Percentiles rank a stretch among this genome's conserved stretches.
These are phyloP conservation scores for Microcebus murinus DNA, from an alignment of 2,113 vertebrate genomes.

Conservation along the genomic window DNA sequence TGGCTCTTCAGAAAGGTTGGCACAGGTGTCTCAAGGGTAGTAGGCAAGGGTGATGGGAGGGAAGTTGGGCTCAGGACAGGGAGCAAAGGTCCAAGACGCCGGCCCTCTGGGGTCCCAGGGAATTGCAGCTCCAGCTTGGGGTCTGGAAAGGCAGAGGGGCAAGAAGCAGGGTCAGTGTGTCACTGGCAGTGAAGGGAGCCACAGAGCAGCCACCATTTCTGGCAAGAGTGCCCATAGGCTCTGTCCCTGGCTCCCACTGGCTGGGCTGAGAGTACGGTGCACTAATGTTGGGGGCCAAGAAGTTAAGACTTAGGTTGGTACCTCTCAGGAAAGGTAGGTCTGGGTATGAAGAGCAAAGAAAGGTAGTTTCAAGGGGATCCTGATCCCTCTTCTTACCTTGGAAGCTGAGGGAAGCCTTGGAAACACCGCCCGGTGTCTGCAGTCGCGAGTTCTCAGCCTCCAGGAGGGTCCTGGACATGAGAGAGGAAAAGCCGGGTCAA, in stretches of 20 bases:
- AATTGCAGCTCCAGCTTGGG: conserved; percentile 71
- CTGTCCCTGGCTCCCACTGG: not conserved
- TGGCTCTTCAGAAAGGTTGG: conserved; percentile 72
- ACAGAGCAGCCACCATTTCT: not conserved
- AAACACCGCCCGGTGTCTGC: conserved; percentile 64
- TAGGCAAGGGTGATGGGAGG: conserved; percentile 54
- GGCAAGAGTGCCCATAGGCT: not conserved
- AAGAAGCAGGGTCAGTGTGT: conserved; percentile 3
- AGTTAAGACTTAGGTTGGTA: not conserved
- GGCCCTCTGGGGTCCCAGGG: conserved; percentile 67
- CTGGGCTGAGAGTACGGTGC: not conserved
- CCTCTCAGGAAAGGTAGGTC: not conserved
- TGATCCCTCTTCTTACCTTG: conserved; percentile 78
- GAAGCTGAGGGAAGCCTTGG: conserved; percentile 63
- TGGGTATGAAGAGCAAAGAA: not conserved
- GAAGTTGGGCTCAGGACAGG: conserved; percentile 67
- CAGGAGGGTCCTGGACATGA: conserved; percentile 82
- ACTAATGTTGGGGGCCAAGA: not conserved
- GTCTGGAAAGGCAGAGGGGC: conserved; percentile 70
- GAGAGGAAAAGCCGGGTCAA: not conserved
- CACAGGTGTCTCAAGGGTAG: conserved; percentile 56
- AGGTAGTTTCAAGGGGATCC: not conserved
- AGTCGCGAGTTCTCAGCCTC: conserved; percentile 85
- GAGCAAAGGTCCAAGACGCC: conserved; percentile 51
- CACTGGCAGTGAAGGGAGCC: not conserved